Conservation (phyloP, 1,140 invertebrate genomes). For the Philopotamus ludificatus region DNA sequence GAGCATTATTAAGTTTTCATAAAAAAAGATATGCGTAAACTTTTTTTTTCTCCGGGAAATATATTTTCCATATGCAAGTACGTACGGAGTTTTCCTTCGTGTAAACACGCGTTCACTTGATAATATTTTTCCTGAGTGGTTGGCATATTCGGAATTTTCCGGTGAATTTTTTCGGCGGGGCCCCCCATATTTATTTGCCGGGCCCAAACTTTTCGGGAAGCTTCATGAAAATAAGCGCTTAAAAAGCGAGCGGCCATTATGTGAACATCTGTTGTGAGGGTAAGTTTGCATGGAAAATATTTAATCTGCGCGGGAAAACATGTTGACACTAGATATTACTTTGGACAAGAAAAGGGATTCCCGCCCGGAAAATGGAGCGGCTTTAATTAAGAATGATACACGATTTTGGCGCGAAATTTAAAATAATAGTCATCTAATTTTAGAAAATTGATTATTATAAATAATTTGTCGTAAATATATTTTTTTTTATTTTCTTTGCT, state of each 20-base stretch:
- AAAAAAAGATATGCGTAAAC: neutral
- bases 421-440: too few species aligned
- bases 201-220: slow-evolving; percentile 15
- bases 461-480: too few species aligned
- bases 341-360: slow-evolving; percentile 23
- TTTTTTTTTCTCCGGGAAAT: neutral
- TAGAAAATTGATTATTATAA: too few species aligned
- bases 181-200: neutral
- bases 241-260: slow-evolving; percentile 33
- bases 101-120: neutral
- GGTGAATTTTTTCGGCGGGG: neutral
- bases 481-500: too few species aligned
- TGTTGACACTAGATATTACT: slow-evolving; percentile 33
- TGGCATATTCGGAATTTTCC: neutral
- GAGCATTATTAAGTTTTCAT: neutral
- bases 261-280: slow-evolving; percentile 31
- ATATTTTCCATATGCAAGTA: neutral
- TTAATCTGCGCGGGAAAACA: slow-evolving; percentile 32
- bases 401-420: too few species aligned
- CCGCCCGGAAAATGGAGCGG: slow-evolving; percentile 2
- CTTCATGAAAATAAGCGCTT: slow-evolving; percentile 35
- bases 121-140: neutral
- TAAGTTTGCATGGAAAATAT: slow-evolving; percentile 34
- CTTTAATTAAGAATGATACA: too few species aligned
- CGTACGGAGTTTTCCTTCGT: neutral